A percentile compares a stretch with the other conserved stretches of the same genome.
phyloP scores from a whole-genome alignment of 2,888 invertebrate species.

The Pammene aurita region DNA sequence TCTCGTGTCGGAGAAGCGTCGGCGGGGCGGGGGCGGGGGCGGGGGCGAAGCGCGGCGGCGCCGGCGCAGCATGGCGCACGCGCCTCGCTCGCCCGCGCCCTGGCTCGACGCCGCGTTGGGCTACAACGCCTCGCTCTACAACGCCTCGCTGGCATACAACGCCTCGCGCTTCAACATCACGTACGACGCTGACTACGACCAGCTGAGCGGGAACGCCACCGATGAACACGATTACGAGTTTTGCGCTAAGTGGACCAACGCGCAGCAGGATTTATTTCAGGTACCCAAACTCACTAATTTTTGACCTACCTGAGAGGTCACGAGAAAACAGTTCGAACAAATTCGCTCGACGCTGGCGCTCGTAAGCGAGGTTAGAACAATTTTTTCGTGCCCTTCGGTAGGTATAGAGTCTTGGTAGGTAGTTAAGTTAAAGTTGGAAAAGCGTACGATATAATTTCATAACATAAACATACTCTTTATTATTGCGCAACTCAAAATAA shows the following conservation, averaged over 20 bases:
- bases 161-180: slow-evolving; percentile 80
- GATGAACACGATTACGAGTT: slow-evolving; percentile 77
- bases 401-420: too few species aligned
- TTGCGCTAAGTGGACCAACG: slow-evolving; percentile 91
- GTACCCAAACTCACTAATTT: slow-evolving; percentile 41
- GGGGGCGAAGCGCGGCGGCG: slow-evolving; percentile 59
- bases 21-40: slow-evolving; percentile 56
- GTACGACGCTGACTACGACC: slow-evolving; percentile 79
- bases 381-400: too few species aligned
- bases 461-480: too few species aligned
- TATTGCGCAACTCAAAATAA: too few species aligned
- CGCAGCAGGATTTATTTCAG: slow-evolving; percentile 92
- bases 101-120: slow-evolving; percentile 67
- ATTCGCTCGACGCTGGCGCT: too few species aligned
- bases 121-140: slow-evolving; percentile 65
- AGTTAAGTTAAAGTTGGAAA: too few species aligned
- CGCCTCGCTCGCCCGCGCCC: slow-evolving; percentile 72
- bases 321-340: too few species aligned
- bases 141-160: slow-evolving; percentile 82
- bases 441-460: too few species aligned
- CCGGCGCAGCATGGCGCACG: slow-evolving; percentile 70
- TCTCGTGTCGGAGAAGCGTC: slow-evolving; percentile 77
- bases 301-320: neutral
- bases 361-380: too few species aligned
- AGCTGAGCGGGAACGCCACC: slow-evolving; percentile 75